Evolutionary conservation across 2,113 vertebrate genomes (phyloP), one percentile per base, ranked within the genome.

Genomic region (Cinclus cinclus): DNA sequence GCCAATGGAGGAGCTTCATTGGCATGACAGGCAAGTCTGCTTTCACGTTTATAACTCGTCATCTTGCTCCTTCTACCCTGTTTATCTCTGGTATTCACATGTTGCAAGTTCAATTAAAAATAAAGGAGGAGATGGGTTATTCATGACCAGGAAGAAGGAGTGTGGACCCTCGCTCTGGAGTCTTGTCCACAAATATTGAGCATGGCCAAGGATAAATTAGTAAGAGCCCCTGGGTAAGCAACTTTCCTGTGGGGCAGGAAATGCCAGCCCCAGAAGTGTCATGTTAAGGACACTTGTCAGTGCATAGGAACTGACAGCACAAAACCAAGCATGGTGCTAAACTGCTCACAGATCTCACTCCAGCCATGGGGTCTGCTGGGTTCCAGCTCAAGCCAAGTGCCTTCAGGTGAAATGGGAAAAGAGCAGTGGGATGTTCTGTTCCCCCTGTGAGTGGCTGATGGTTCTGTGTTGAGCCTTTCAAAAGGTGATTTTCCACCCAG

Each of bases 101-200:
- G 58, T 27, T 79, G 52, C 25, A 50, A 44, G n/a, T 70, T 62
- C 5, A 27, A 35, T 39, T 0, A 7, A 41, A 46, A 55, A 30
- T 24, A 44, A 39, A 10, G 4, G 5, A 11, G 8, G 11, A 74
- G 18, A n/a, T 47, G 20, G 28, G 22, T 82, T 84, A 46, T 56
- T 44, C 0, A 0, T 17, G 4, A 16, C 49, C n/a, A 31, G 53
- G 37, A 62, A 41, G 71, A 52, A 15, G 13, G 22, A 55, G 4
- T 0, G 0, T 1, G 0, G 52, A 37, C 3, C 33, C 31, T 59
- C 0, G 0, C 25, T 15, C 1, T 2, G 21, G 28, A 27, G 3
- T 88, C 19, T 52, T 18, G 2, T 11, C 80, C 56, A 35, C 28
- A 55, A 83, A 67, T 50, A 44, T 0, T 41, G 46, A 69, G n/a